Evolutionary conservation across 2,888 invertebrate species (phyloP), one percentile per base, ranked within the genome.

Genomic region (Trissolcus brochymenae): DNA sequence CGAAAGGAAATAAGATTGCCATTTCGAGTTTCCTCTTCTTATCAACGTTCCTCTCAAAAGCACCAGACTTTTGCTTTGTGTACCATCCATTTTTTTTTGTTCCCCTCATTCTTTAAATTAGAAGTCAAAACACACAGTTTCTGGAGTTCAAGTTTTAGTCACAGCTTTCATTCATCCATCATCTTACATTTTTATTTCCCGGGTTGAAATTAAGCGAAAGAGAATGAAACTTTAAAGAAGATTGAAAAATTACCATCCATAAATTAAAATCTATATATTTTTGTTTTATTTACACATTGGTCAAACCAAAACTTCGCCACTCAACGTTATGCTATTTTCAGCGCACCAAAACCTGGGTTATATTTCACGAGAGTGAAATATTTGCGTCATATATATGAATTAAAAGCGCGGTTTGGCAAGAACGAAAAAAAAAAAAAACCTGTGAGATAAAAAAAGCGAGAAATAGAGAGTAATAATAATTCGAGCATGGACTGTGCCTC

Each of bases 1-100:
- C 80, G 72, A 59, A 55, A 76, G 78, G 75, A 80, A 80, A 79
- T 80, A 79, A 79, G 78, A 72, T 78, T 80, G 80, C 80, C 75
- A 75, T 72, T 67, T 68, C 68, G 60, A 76, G 71, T 78, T 74
- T 72, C 54, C 64, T 66, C 66, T 74, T 64, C 71, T 74, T 74
- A 75, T 50, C 54, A 29, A 46, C 70, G 29, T 60, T 70, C 67
- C 67, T 51, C 50, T 62, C 57, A 60, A 67, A 64, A 67, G 62
- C 64, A 61, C 53, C 71, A 17, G 51, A n/a, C 59, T 64, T 61
- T 67, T 68, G 55, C 64, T 46, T 53, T 40, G 46, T 65, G 41
- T 70, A 64, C 6, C 16, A 13, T 21, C 65, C 16, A 19, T 13
- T 55, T 56, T 43, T 64, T 65, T 60, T 60, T 29, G n/a, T n/a